Percentiles rank a stretch among this genome's conserved stretches.
Conservation (phyloP, 2,888 invertebrate species). For the Orthosia gracilis region DNA sequence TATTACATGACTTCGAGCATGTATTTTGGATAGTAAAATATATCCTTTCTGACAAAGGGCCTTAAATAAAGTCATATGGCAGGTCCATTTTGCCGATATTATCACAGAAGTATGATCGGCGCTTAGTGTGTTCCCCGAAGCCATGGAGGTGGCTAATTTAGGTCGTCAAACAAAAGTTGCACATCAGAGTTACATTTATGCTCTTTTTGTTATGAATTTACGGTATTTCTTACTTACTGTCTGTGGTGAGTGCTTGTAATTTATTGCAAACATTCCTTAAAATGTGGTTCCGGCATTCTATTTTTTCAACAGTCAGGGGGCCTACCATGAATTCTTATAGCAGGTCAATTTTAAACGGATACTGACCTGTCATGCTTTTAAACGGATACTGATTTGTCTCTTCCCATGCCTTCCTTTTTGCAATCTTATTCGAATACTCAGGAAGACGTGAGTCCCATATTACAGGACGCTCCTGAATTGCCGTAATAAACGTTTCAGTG, state of each 20-base stretch:
- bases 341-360: too few species aligned
- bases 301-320: constrained; percentile 10
- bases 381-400: too few species aligned
- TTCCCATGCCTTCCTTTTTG: too few species aligned
- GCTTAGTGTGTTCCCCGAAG: constrained; percentile 9
- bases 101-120: not conserved
- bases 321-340: too few species aligned
- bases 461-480: too few species aligned
- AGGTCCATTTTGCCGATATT: not conserved
- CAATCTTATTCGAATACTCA: too few species aligned
- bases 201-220: not conserved
- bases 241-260: constrained; percentile 7
- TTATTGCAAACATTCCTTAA: constrained; percentile 12
- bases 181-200: not conserved
- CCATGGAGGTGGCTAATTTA: constrained; percentile 13
- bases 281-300: constrained; percentile 1
- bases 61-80: constrained; percentile 11
- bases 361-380: too few species aligned
- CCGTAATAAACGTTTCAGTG: too few species aligned
- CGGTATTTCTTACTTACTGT: constrained; percentile 4
- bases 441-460: too few species aligned
- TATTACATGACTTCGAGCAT: not conserved
- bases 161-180: constrained; percentile 9
- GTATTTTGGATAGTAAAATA: constrained; percentile 1
- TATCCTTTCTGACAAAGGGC: not conserved